phyloP scores from a whole-genome alignment of 2,113 vertebrate species.

The Ictalurus furcatus region DNA sequence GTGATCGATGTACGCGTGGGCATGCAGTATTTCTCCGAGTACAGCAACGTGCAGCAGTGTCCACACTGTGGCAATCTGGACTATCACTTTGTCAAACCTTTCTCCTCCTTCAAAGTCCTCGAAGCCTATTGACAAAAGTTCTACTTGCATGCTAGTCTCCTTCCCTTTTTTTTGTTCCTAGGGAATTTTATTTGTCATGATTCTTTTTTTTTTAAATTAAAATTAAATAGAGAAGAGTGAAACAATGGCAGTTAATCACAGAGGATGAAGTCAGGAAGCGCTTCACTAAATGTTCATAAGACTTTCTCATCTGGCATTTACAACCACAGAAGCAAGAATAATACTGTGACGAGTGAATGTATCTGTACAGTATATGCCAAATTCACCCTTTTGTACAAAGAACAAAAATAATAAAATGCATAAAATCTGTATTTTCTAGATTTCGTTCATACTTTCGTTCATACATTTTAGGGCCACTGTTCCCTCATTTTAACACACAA shows the following conservation, averaged over 20 bases:
- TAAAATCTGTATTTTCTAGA: conserved; percentile 3
- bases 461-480: too few relatives aligned
- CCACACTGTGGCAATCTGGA: conserved; percentile 99
- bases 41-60: conserved; percentile 99
- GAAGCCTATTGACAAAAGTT: conserved; percentile 99
- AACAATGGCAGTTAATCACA: conserved; percentile 6
- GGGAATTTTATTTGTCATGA: conserved; percentile 76
- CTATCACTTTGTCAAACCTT: conserved; percentile 99
- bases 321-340: conserved; percentile 57
- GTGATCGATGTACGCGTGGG: conserved; percentile 96
- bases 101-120: conserved; percentile 98
- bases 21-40: conserved; percentile 99
- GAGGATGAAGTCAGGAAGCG: conserved; percentile 7
- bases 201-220: conserved; percentile 71
- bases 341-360: conserved; percentile 89
- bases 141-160: conserved; percentile 84
- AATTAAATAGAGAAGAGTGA: conserved; percentile 47
- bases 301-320: conserved; percentile 61
- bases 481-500: not conserved
- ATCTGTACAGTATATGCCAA: conserved; percentile 81
- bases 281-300: conserved; percentile 44
- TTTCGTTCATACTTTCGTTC: not conserved
- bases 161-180: conserved; percentile 74
- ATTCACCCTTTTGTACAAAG: conserved; percentile 70
- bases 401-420: conserved; percentile 45